Percentiles rank a stretch among this genome's conserved stretches.
These are phyloP conservation scores for Cassiopea andromeda DNA, from an alignment of 30 jellyfish, hydroid and myxozoan species.

Conservation along the genomic window DNA sequence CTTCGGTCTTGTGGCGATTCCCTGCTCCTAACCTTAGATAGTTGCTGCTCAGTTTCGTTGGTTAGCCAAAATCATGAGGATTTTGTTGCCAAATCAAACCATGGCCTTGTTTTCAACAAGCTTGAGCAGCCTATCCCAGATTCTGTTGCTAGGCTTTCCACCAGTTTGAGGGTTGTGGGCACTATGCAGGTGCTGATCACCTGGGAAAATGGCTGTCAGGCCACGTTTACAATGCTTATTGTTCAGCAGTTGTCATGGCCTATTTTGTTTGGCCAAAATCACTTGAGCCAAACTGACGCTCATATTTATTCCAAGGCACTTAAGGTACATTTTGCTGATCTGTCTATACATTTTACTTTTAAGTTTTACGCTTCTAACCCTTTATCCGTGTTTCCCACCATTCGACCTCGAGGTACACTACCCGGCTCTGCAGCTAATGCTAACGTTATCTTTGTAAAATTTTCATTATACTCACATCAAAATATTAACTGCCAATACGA, in stretches of 20 bases:
- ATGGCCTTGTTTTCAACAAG: slow-evolving; percentile 15
- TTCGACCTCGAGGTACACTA: too few species aligned
- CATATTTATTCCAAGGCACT: slow-evolving; percentile 21
- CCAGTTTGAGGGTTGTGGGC: slow-evolving; percentile 55
- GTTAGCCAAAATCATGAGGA: slow-evolving; percentile 55
- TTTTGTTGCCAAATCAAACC: slow-evolving; percentile 3
- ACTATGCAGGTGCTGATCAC: slow-evolving; percentile 38
- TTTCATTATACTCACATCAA: too few species aligned
- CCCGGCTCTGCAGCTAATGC: too few species aligned
- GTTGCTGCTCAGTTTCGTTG: slow-evolving; percentile 50
- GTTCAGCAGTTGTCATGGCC: slow-evolving; percentile 54
- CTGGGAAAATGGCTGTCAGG: slow-evolving; percentile 57
- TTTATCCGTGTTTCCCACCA: background rate
- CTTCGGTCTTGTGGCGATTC: slow-evolving; percentile 32
- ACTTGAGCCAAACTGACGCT: slow-evolving; percentile 48
- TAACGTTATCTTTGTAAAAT: too few species aligned
- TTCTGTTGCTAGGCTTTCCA: slow-evolving; percentile 49
- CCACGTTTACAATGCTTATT: slow-evolving; percentile 46
- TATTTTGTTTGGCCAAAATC: slow-evolving; percentile 59
- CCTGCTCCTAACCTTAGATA: slow-evolving; percentile 52
- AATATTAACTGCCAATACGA: too few species aligned
- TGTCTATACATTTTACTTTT: slow-evolving; percentile 26
- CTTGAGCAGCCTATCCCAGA: slow-evolving; percentile 63
- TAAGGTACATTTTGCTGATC: slow-evolving; percentile 44
- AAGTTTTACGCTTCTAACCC: slow-evolving; percentile 43